Evolutionary conservation across 2,797 vertebrate genomes (phyloP), one percentile per base, ranked within the genome.

Genomic region (Argya squamiceps): DNA sequence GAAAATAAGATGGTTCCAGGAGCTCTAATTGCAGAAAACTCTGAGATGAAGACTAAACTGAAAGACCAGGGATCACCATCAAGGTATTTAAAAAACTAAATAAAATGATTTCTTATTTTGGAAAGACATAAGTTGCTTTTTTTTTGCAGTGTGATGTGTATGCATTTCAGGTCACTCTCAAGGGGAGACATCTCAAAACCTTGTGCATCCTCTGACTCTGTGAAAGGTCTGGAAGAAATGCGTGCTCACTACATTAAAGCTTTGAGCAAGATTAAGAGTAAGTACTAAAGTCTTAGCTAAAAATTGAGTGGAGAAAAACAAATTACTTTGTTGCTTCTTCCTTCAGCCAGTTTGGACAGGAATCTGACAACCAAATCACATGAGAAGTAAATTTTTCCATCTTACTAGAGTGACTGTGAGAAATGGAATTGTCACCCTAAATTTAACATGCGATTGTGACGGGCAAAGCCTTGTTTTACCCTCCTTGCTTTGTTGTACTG

Each of bases 241-340:
- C 99, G 99, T 83, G 98, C 98, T 80, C 99, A 99, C 88, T 99
- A 99, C 89, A 96, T 99, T 95, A 98, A 94, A 88, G 98, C 99
- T 63, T 98, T 99, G 41, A 98, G 98, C 95, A 99, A 99, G 98
- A 99, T 99, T 94, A 98, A 98, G 97, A 98, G 99, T 99, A 89
- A 98, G 98, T 98, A 63, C 32, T 85, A 17, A 79, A 89, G 19
- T 58, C 58, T 70, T 70, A 56, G 24, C 17, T 91, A 49, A 83
- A 81, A 91, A 39, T 20, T 50, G 63, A 49, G 15, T 53, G 62
- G 39, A 76, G 34, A 11, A 82, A 84, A 90, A 63, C 89, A 74
- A 90, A 55, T 88, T 82, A 13, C 13, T 67, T 59, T 23, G 18
- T 76, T 49, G 9, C 26, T 73, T 92, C 7, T 12, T 92, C 12